Conservation (phyloP, 2,888 invertebrate species). For the Phasia obesa region DNA sequence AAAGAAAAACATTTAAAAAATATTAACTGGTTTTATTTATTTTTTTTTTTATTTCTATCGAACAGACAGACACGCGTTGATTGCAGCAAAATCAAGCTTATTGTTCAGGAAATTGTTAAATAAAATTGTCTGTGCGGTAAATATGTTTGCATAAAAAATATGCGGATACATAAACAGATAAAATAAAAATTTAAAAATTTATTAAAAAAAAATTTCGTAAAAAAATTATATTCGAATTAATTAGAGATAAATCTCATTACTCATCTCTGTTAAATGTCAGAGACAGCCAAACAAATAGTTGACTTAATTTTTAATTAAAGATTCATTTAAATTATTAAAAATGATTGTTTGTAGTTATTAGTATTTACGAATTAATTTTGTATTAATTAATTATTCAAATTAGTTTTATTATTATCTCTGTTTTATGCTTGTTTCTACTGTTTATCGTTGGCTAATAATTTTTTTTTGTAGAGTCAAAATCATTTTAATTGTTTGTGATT, state of each 20-base stretch:
- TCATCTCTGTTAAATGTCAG: constrained; percentile 5
- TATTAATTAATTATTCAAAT: constrained; percentile 68
- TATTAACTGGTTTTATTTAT: constrained; percentile 48
- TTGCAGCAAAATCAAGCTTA: constrained; percentile 34
- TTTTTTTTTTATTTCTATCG: background rate
- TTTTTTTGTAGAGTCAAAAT: background rate
- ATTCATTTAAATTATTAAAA: constrained; percentile 46
- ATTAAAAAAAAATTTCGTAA: background rate
- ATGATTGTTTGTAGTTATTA: constrained; percentile 40
- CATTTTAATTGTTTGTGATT: background rate
- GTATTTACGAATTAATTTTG: constrained; percentile 50
- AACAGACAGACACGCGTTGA: constrained; percentile 39
- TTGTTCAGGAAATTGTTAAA: constrained; percentile 52
- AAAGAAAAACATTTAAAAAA: constrained; percentile 23
- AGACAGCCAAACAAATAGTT: constrained; percentile 43
- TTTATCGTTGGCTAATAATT: background rate
- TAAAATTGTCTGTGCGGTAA: constrained; percentile 1
- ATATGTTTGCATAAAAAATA: background rate
- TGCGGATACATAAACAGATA: constrained; percentile 2
- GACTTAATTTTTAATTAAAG: constrained; percentile 51
- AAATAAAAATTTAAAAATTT: background rate
- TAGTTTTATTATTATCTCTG: constrained; percentile 25
- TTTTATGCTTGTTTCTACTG: background rate
- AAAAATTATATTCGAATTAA: constrained; percentile 47
- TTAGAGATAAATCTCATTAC: constrained; percentile 54